These are phyloP conservation scores for Diachrysia chrysitis DNA, from an alignment of 2,888 invertebrate species.

Conservation along the genomic window DNA sequence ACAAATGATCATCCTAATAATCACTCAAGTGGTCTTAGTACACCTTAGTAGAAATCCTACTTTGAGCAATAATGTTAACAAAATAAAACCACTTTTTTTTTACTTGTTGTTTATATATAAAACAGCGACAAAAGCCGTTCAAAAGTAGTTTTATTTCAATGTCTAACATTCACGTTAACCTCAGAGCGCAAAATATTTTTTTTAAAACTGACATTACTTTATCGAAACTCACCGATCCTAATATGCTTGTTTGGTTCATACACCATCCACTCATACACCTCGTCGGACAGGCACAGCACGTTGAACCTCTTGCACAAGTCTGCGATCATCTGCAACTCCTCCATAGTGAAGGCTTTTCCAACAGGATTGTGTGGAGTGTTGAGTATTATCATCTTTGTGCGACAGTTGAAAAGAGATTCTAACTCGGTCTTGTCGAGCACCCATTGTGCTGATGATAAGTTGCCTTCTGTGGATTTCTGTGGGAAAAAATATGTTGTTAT, in stretches of 20 bases:
- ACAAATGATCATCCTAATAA: too few relatives aligned
- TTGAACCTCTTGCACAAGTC: slow-evolving; percentile 97
- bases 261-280: slow-evolving; percentile 99
- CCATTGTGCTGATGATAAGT: slow-evolving; percentile 95
- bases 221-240: slow-evolving; percentile 93
- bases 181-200: too few relatives aligned
- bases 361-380: slow-evolving; percentile 99
- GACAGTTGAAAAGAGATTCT: slow-evolving; percentile 93
- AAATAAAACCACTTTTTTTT: too few relatives aligned
- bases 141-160: too few relatives aligned
- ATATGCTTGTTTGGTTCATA: slow-evolving; percentile 95
- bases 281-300: slow-evolving; percentile 97
- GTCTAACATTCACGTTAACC: too few relatives aligned
- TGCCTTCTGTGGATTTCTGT: neutral
- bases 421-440: slow-evolving; percentile 95
- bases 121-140: too few relatives aligned
- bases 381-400: slow-evolving; percentile 98
- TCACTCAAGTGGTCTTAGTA: too few relatives aligned
- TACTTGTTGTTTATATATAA: too few relatives aligned
- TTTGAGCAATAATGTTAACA: too few relatives aligned
- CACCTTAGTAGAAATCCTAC: too few relatives aligned
- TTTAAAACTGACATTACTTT: too few relatives aligned
- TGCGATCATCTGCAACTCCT: slow-evolving; percentile 94
- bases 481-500: neutral
- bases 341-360: slow-evolving; percentile 94